phyloP scores from a whole-genome alignment of 2,113 vertebrate species.

The Talpa occidentalis region DNA sequence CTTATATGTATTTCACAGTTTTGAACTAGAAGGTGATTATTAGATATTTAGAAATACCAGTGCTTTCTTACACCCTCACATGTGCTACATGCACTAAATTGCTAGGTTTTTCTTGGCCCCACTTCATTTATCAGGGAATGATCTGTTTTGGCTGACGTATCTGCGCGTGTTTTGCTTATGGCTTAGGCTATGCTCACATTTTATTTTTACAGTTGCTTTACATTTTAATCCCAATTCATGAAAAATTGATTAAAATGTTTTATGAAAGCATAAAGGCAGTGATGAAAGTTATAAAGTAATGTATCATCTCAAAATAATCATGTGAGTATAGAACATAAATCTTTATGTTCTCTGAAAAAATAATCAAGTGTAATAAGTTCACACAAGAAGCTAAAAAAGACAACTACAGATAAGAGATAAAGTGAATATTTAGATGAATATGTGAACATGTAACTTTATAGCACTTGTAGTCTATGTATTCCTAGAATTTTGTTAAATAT shows the following conservation, averaged over 20 bases:
- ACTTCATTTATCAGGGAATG: background rate
- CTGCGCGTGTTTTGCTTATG: background rate
- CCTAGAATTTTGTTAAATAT: background rate
- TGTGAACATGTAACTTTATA: background rate
- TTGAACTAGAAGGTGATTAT: background rate
- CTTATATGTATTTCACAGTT: background rate
- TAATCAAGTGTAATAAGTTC: background rate
- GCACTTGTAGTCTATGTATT: background rate
- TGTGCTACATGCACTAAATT: background rate
- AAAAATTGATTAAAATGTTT: conserved; percentile 36
- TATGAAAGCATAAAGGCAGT: background rate
- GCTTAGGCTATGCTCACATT: background rate
- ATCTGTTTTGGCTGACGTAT: background rate
- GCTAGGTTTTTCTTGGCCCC: background rate
- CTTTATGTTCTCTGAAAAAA: background rate
- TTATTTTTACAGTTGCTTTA: conserved; percentile 9
- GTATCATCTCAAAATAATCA: background rate
- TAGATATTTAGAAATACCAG: background rate
- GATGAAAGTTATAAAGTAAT: background rate
- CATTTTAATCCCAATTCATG: background rate
- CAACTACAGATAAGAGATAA: background rate
- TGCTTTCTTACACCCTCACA: background rate
- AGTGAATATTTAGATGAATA: background rate
- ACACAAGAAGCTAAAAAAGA: background rate
- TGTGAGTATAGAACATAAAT: background rate